Percentiles rank a stretch among this genome's conserved stretches.
phyloP scores from a whole-genome alignment of 1,140 invertebrate genomes.

The Magallana gigas region DNA sequence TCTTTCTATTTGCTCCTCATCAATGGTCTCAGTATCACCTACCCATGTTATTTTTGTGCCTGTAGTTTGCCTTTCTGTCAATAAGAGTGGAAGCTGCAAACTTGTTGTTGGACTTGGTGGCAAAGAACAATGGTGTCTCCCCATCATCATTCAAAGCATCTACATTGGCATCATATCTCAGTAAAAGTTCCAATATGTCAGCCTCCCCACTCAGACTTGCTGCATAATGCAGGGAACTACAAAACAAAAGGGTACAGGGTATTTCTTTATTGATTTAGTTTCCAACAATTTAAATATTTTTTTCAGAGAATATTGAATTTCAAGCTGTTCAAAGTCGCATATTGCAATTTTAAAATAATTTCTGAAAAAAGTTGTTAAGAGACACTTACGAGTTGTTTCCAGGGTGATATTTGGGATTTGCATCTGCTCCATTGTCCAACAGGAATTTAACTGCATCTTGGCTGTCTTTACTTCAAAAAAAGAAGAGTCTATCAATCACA shows the following conservation, averaged over 20 bases:
- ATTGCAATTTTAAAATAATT: not conserved
- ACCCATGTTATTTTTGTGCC: conserved; percentile 76
- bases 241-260: not conserved
- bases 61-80: conserved; percentile 70
- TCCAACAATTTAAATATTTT: no score
- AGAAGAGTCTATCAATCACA: not conserved
- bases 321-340: not conserved
- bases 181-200: conserved; percentile 73
- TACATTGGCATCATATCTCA: conserved; percentile 71
- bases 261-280: no score
- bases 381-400: conserved; percentile 72
- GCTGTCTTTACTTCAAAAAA: conserved; percentile 62
- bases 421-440: conserved; percentile 74
- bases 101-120: conserved; percentile 75
- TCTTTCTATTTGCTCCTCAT: no score
- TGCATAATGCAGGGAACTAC: conserved; percentile 74
- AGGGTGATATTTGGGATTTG: conserved; percentile 71
- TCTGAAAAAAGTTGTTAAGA: no score
- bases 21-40: not conserved
- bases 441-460: conserved; percentile 72
- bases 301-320: no score
- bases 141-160: conserved; percentile 74
- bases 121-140: conserved; percentile 75
- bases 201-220: conserved; percentile 69
- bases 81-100: conserved; percentile 75